Conservation (phyloP, 2,888 invertebrate species). For the Ectobius pallidus region DNA sequence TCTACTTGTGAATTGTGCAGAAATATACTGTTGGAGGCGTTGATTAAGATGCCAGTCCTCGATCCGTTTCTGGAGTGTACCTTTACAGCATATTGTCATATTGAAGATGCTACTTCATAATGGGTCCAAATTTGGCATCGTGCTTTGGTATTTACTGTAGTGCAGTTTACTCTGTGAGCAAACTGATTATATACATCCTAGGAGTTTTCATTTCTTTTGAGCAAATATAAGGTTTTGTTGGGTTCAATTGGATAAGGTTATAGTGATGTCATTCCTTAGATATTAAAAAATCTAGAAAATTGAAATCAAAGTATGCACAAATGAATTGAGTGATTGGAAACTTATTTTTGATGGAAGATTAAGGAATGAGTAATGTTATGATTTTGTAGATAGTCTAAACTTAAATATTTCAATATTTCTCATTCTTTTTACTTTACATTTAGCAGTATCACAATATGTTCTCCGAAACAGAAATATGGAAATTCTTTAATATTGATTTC, state of each 20-base stretch:
- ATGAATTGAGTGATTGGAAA: no score
- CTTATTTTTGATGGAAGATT: no score
- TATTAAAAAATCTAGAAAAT: no score
- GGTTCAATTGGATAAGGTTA: no score
- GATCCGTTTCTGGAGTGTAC: neutral
- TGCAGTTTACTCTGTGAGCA: slow-evolving; percentile 1
- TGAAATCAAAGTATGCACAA: no score
- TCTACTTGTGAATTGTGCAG: neutral
- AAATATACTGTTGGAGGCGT: neutral
- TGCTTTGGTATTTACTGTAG: neutral
- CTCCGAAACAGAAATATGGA: no score
- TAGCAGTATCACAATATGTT: no score
- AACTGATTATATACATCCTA: neutral
- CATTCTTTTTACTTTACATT: no score
- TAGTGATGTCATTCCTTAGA: no score
- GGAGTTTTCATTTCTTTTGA: neutral
- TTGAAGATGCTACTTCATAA: neutral
- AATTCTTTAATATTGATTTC: no score
- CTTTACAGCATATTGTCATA: neutral
- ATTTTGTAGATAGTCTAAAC: no score
- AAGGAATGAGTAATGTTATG: no score
- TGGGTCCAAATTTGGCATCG: neutral
- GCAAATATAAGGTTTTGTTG: neutral
- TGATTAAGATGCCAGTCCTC: neutral
- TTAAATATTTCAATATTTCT: neutral